Evolutionary conservation across 2,888 invertebrate species (phyloP), one percentile per base, ranked within the genome.

Genomic region (Anaspis maculata): DNA sequence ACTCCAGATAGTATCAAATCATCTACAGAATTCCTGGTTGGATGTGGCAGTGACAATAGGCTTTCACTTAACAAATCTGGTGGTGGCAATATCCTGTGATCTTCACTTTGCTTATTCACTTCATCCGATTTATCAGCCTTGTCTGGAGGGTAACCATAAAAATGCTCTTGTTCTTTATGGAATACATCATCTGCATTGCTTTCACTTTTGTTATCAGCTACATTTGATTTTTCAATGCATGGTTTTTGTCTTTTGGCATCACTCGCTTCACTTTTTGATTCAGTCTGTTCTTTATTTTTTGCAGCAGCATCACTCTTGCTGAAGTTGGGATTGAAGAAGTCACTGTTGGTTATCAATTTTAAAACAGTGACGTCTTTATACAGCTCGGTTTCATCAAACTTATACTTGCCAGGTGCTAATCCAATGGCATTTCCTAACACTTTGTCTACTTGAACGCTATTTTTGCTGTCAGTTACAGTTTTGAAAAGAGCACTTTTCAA

Each of bases 401-500:
- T 51, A 37, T 64, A 64, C 25, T 52, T 51, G 3, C 64, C 64
- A 10, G 59, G 52, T 3, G 46, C 34, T 26, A 64, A 45, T n/a
- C 58, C 61, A 15, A 64, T 52, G 16, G 58, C 53, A 34, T 48
- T 50, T 11, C 55, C 57, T 21, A 63, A 42, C 13, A 53, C 51
- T 28, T 57, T 50, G 37, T 62, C 60, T 3, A 64, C 48, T 38
- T 56, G 49, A 22, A 59, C 62, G 32, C 47, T 44, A 24, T 49
- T 54, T 32, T 48, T 49, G 14, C 47, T 46, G 15, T 53, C 54
- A 4, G 29, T 25, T 3, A 48, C 39, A 14, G 49, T 46, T 43
- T 60, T 61, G 38, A 64, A 59, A 9, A 64, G 44, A 29, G 55
- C 52, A 24, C 56, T 59, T n/a, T 58, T 59, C 10, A 63, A 35